phyloP scores from a whole-genome alignment of 1,140 invertebrate species.

The Papilio glaucus region DNA sequence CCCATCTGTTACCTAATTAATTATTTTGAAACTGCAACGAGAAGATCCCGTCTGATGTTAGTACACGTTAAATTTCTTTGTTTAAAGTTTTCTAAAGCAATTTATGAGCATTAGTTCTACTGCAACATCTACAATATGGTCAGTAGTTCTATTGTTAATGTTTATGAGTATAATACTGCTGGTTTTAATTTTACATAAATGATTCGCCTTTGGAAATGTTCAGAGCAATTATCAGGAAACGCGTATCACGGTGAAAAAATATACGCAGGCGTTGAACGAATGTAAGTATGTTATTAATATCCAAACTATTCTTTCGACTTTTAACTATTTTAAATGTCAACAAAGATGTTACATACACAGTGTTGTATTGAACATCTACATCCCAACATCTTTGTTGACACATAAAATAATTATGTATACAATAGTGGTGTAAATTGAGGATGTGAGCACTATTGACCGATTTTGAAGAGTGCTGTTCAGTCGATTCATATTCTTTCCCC shows the following conservation, averaged over 20 bases:
- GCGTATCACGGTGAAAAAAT: background rate
- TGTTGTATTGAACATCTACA: too few relatives aligned
- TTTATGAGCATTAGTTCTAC: background rate
- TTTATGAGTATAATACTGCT: background rate
- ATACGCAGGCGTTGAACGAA: background rate
- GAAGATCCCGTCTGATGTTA: conserved; percentile 10
- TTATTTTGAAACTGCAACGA: conserved; percentile 14
- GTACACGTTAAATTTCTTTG: conserved; percentile 13
- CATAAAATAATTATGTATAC: too few relatives aligned
- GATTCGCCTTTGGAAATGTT: background rate
- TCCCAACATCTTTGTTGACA: too few relatives aligned
- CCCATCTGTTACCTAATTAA: conserved; percentile 13
- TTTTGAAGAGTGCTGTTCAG: too few relatives aligned
- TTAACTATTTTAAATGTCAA: too few relatives aligned
- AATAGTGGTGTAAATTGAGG: too few relatives aligned
- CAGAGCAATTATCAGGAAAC: background rate
- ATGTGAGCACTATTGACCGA: too few relatives aligned
- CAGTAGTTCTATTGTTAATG: background rate
- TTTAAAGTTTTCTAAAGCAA: conserved; percentile 3
- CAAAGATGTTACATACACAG: too few relatives aligned
- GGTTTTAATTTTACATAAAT: background rate
- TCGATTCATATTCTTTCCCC: too few relatives aligned
- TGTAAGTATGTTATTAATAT: background rate
- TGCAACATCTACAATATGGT: background rate
- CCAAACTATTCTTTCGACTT: too few relatives aligned